A percentile compares a stretch with the other conserved stretches of the same genome.
Conservation (phyloP, 1,140 invertebrate species). For the Hermetia illucens region DNA sequence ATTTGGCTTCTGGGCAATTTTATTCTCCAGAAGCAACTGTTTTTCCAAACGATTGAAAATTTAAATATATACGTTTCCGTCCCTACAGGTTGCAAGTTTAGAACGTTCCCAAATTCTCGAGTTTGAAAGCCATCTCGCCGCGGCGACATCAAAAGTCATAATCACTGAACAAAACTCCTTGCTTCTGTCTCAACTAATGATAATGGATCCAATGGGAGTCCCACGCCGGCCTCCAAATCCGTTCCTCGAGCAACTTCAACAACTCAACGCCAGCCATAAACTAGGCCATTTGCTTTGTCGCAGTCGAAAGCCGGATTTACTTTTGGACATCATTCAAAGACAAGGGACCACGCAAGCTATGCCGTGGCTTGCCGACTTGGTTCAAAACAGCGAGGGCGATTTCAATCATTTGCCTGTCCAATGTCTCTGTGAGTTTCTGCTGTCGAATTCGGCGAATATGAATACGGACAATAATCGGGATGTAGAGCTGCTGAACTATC, state of each 20-base stretch:
- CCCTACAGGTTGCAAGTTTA: slow-evolving; percentile 43
- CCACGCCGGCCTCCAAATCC: slow-evolving; percentile 61
- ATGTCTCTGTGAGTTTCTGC: slow-evolving; percentile 88
- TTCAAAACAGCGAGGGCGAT: slow-evolving; percentile 71
- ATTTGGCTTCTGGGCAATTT: too few relatives aligned
- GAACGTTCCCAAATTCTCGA: slow-evolving; percentile 78
- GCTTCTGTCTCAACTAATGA: slow-evolving; percentile 65
- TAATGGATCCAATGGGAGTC: slow-evolving; percentile 71
- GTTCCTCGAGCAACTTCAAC: slow-evolving; percentile 68
- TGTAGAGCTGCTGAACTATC: slow-evolving; percentile 62
- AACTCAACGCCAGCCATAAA: slow-evolving; percentile 60
- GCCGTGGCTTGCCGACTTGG: slow-evolving; percentile 92
- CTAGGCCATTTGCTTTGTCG: slow-evolving; percentile 84
- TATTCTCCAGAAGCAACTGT: too few relatives aligned
- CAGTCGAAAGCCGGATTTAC: slow-evolving; percentile 78
- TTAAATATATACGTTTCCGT: slow-evolving; percentile 1
- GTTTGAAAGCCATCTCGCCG: slow-evolving; percentile 86
- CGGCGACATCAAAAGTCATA: slow-evolving; percentile 66
- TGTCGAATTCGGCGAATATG: slow-evolving; percentile 44
- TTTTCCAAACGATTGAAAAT: background rate
- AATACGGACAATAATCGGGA: slow-evolving; percentile 27
- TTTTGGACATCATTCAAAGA: slow-evolving; percentile 83
- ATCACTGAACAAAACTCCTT: slow-evolving; percentile 86
- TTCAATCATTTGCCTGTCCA: slow-evolving; percentile 65
- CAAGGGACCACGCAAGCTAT: slow-evolving; percentile 81